Percentiles rank a stretch among this genome's conserved stretches.
These are phyloP conservation scores for Calliopsis andreniformis DNA, from an alignment of 1,140 invertebrate species.

Conservation along the genomic window DNA sequence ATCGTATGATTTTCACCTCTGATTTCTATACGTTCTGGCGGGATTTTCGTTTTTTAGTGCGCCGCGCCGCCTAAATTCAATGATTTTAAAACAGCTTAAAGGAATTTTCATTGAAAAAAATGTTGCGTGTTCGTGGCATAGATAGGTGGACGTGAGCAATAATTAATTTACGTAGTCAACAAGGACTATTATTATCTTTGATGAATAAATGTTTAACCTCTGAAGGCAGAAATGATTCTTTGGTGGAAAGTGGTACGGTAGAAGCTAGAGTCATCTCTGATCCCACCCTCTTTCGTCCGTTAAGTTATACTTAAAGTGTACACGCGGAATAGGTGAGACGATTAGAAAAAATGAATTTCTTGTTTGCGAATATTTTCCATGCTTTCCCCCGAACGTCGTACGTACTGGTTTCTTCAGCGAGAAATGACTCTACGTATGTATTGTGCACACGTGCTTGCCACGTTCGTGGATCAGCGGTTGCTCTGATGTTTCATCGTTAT, in stretches of 20 bases:
- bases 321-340: not conserved
- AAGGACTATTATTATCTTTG: not conserved
- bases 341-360: not conserved
- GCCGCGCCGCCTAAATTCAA: too few relatives aligned
- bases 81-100: too few relatives aligned
- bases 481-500: not conserved
- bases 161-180: too few relatives aligned
- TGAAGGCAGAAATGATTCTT: not conserved
- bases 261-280: not conserved
- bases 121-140: too few relatives aligned
- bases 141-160: too few relatives aligned
- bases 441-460: conserved; percentile 14
- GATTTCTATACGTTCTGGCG: not conserved
- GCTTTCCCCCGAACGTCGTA: conserved; percentile 17
- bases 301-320: not conserved
- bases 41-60: too few relatives aligned
- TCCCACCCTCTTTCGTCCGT: not conserved
- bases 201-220: not conserved
- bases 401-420: conserved; percentile 1
- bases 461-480: not conserved
- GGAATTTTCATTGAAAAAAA: too few relatives aligned
- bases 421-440: not conserved
- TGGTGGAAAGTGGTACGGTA: too few relatives aligned
- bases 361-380: not conserved
- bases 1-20: too few relatives aligned